These are phyloP conservation scores for Neodiprion fabricii DNA, from an alignment of 1,140 invertebrate species.

Conservation along the genomic window DNA sequence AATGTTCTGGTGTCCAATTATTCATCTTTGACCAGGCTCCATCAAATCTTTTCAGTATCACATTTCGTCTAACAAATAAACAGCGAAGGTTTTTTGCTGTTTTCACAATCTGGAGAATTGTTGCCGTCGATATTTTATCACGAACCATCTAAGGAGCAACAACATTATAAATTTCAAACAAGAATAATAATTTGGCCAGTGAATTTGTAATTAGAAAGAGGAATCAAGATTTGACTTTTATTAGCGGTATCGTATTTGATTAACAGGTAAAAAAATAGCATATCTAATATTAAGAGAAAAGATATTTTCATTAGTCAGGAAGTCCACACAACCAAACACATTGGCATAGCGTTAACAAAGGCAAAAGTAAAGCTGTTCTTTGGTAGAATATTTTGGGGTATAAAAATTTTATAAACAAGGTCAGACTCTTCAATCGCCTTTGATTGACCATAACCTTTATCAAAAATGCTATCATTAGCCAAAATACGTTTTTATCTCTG, in stretches of 20 bases:
- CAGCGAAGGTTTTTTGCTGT: slow-evolving; percentile 69
- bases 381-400: slow-evolving; percentile 68
- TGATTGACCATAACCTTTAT: not conserved
- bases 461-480: no score
- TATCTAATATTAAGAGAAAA: not conserved
- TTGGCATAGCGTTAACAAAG: not conserved
- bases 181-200: slow-evolving; percentile 21
- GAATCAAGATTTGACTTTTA: slow-evolving; percentile 10
- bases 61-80: slow-evolving; percentile 76
- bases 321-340: no score
- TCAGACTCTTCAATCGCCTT: not conserved
- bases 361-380: slow-evolving; percentile 67
- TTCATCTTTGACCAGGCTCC: slow-evolving; percentile 67
- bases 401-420: not conserved
- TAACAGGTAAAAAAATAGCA: slow-evolving; percentile 4
- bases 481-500: no score
- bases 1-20: slow-evolving; percentile 74
- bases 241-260: not conserved
- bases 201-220: slow-evolving; percentile 9
- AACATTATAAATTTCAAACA: slow-evolving; percentile 5
- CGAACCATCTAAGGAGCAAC: slow-evolving; percentile 68
- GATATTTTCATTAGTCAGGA: no score
- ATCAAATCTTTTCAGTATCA: slow-evolving; percentile 73
- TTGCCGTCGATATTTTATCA: slow-evolving; percentile 81
- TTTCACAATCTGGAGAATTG: slow-evolving; percentile 75